A percentile compares a stretch with the other conserved stretches of the same genome.
These are phyloP conservation scores for Aphelinus certus DNA, from an alignment of 1,140 invertebrate genomes.

Conservation along the genomic window DNA sequence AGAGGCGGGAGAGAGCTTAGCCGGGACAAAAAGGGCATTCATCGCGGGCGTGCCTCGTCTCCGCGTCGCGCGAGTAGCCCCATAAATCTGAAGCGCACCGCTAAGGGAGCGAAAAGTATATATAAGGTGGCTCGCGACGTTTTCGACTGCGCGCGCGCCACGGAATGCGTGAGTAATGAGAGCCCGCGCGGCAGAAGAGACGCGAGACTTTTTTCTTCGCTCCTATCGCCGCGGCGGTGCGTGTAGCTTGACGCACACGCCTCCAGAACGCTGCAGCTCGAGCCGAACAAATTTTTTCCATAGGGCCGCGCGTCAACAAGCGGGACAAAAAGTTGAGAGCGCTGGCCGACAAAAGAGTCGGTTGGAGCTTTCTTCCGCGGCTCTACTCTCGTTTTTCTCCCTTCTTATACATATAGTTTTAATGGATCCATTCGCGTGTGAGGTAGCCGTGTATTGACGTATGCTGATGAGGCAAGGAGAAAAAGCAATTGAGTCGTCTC, in stretches of 20 bases:
- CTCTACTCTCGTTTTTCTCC: background rate
- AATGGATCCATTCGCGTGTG: no score
- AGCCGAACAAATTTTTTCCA: conserved; percentile 35
- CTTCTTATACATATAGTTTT: background rate
- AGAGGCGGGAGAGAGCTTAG: background rate
- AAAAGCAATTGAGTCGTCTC: no score
- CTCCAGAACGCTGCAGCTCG: background rate
- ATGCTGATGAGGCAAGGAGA: no score
- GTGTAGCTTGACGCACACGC: no score
- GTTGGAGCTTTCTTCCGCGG: background rate
- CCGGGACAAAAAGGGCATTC: conserved; percentile 37
- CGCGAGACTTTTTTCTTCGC: background rate
- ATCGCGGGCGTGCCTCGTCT: conserved; percentile 32
- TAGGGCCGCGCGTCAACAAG: conserved; percentile 4
- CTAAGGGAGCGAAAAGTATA: conserved; percentile 15
- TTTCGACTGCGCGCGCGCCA: conserved; percentile 13
- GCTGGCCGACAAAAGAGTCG: background rate
- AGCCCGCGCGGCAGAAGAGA: background rate
- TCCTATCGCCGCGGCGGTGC: no score
- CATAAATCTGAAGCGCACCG: conserved; percentile 31
- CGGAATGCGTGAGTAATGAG: conserved; percentile 40
- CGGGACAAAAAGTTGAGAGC: conserved; percentile 21
- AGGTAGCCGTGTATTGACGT: no score
- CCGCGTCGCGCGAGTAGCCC: conserved; percentile 28
- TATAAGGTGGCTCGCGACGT: background rate